These are phyloP conservation scores for Euschistus heros DNA, from an alignment of 1,140 invertebrate genomes.

Conservation along the genomic window DNA sequence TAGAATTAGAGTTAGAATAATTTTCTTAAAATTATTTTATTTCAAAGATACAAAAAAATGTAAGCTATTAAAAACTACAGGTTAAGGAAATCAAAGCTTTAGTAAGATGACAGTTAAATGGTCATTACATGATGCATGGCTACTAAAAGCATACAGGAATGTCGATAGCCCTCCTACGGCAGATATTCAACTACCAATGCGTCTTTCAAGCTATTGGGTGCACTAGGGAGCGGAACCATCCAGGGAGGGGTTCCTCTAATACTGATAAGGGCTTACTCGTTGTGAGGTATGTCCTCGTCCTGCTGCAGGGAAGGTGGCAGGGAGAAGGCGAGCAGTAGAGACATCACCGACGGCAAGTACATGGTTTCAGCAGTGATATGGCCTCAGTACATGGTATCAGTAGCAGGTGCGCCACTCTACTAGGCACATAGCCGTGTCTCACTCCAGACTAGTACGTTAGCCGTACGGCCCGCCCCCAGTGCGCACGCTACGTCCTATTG, in stretches of 20 bases:
- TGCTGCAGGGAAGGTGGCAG: slow-evolving; percentile 44
- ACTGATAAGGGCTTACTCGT: slow-evolving; percentile 52
- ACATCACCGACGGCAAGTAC: background rate
- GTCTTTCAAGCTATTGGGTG: slow-evolving; percentile 17
- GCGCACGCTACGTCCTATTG: slow-evolving; percentile 6
- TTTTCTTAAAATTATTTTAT: no score
- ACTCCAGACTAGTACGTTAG: background rate
- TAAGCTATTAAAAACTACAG: background rate
- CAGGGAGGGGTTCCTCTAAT: slow-evolving; percentile 1
- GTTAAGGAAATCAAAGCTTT: background rate
- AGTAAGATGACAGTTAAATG: no score
- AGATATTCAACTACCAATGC: slow-evolving; percentile 16
- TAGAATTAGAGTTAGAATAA: no score
- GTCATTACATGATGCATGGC: background rate
- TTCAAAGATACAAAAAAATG: no score
- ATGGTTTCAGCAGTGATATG: background rate
- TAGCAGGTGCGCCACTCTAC: background rate
- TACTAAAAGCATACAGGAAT: background rate
- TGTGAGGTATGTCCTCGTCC: slow-evolving; percentile 72
- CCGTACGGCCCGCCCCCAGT: background rate
- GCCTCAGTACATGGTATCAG: slow-evolving; percentile 4
- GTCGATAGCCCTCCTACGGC: background rate
- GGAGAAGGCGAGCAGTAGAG: background rate
- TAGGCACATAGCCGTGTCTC: background rate
- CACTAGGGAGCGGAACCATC: slow-evolving; percentile 4